Conservation (phyloP, 2,797 vertebrate genomes). For the Centropyge bicolor region DNA sequence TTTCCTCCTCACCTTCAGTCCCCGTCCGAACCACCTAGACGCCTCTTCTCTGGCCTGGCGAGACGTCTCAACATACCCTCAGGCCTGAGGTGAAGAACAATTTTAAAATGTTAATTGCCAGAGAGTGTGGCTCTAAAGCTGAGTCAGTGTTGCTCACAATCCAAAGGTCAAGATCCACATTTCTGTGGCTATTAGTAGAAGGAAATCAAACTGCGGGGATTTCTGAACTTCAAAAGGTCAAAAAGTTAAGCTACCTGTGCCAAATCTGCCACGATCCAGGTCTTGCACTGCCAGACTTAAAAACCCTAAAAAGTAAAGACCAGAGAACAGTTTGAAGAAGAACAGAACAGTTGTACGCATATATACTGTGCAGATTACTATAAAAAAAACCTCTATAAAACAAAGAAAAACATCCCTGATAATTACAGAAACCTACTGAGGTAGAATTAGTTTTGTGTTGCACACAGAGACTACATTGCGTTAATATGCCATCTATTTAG, state of each 20-base stretch:
- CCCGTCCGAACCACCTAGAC: slow-evolving; percentile 85
- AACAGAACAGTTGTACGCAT: too few species aligned
- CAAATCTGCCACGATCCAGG: slow-evolving; percentile 57
- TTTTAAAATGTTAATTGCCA: slow-evolving; percentile 9
- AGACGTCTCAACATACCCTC: slow-evolving; percentile 93
- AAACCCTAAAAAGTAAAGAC: slow-evolving; percentile 41
- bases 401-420: background rate
- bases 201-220: background rate
- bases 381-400: slow-evolving; percentile 20
- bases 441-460: slow-evolving; percentile 4
- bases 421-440: slow-evolving; percentile 16
- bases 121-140: background rate
- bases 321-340: slow-evolving; percentile 7
- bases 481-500: background rate
- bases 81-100: slow-evolving; percentile 67
- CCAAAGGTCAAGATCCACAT: slow-evolving; percentile 28
- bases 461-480: background rate
- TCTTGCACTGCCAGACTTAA: slow-evolving; percentile 43
- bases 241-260: slow-evolving; percentile 52
- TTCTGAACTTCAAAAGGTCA: slow-evolving; percentile 9
- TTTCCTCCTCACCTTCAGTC: slow-evolving; percentile 84
- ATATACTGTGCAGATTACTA: slow-evolving; percentile 27
- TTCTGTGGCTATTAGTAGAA: background rate
- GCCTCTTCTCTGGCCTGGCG: slow-evolving; percentile 86
- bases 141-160: slow-evolving; percentile 15